Conservation (phyloP, 2,797 vertebrate species). For the Macrochelys suwanniensis region DNA sequence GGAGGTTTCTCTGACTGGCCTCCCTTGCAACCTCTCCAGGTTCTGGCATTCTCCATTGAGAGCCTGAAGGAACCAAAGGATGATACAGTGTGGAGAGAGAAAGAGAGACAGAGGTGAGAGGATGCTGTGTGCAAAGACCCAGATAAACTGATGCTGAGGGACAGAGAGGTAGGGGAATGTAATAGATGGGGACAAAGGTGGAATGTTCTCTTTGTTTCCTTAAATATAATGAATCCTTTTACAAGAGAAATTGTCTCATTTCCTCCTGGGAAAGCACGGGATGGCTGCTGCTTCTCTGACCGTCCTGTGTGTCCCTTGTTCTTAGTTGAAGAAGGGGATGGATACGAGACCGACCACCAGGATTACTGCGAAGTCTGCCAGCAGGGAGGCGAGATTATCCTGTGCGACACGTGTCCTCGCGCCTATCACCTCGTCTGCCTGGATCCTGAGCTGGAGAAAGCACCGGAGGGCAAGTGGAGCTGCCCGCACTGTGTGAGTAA, state of each 20-base stretch:
- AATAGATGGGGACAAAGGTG: not conserved
- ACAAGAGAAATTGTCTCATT: slow-evolving; percentile 37
- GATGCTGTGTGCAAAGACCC: slow-evolving; percentile 72
- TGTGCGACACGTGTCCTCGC: slow-evolving; percentile 96
- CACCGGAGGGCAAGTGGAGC: slow-evolving; percentile 98
- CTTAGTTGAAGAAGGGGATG: slow-evolving; percentile 94
- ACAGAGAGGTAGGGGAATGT: slow-evolving; percentile 73
- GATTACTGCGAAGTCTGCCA: slow-evolving; percentile 99
- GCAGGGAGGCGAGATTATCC: slow-evolving; percentile 98
- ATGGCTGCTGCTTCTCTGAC: not conserved
- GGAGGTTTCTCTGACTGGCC: slow-evolving; percentile 78
- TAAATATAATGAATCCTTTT: not conserved
- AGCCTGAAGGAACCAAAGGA: slow-evolving; percentile 80
- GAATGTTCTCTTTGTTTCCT: slow-evolving; percentile 25
- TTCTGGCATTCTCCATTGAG: slow-evolving; percentile 80
- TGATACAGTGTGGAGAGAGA: slow-evolving; percentile 79
- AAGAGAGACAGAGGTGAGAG: slow-evolving; percentile 80
- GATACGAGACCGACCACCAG: slow-evolving; percentile 98
- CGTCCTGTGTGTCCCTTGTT: slow-evolving; percentile 10
- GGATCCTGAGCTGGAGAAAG: slow-evolving; percentile 97
- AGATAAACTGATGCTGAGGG: slow-evolving; percentile 71
- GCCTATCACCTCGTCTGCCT: slow-evolving; percentile 98
- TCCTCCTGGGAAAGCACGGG: not conserved
- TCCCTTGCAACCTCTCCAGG: slow-evolving; percentile 80
- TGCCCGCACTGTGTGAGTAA: slow-evolving; percentile 97